These are phyloP conservation scores for Todus mexicanus DNA, from an alignment of 2,797 vertebrate species.

Conservation along the genomic window DNA sequence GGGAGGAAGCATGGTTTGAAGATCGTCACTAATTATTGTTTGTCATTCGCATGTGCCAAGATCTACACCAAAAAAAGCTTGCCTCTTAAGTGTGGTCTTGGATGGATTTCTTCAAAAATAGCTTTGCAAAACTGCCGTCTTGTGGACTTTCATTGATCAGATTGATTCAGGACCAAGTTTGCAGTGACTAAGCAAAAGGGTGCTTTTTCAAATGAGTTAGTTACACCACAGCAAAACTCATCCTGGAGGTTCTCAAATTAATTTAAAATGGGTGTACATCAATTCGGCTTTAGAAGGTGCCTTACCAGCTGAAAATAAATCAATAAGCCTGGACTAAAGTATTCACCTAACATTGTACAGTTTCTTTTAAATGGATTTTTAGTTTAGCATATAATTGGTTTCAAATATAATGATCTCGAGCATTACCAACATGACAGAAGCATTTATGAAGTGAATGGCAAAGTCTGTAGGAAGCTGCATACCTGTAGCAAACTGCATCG, in stretches of 20 bases:
- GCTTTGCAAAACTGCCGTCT: neutral
- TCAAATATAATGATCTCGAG: neutral
- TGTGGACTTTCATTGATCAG: neutral
- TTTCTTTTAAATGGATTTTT: neutral
- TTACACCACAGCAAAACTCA: neutral
- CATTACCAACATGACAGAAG: neutral
- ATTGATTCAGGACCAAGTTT: neutral
- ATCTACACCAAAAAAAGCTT: neutral
- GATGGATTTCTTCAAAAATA: neutral
- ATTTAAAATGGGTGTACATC: neutral
- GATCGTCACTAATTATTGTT: neutral
- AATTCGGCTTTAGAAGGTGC: neutral
- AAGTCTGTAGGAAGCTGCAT: neutral
- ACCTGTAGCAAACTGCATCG: neutral
- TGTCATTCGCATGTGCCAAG: conserved; percentile 16
- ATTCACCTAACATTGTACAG: neutral
- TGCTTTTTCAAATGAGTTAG: neutral
- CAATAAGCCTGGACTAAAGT: neutral
- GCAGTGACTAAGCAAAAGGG: neutral
- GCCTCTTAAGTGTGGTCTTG: neutral
- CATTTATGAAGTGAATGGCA: neutral
- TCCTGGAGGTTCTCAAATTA: neutral
- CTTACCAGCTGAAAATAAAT: neutral
- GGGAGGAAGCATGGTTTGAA: conserved; percentile 37
- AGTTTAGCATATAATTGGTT: neutral